Evolutionary conservation across 2,113 vertebrate genomes (phyloP), one percentile per base, ranked within the genome.

Genomic region (Urocynchramus pylzowi): DNA sequence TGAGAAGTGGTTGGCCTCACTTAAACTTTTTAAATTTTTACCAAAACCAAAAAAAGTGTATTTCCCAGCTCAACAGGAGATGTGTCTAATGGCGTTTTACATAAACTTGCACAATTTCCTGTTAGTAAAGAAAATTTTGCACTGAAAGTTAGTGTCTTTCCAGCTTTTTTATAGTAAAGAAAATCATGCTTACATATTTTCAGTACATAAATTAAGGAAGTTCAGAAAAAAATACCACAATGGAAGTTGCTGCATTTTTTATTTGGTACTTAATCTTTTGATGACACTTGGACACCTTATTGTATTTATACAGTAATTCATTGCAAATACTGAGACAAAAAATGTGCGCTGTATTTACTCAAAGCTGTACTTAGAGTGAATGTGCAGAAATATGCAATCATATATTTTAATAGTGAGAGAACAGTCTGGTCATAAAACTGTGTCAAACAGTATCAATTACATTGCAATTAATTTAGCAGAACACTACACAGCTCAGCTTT

Each of bases 381-480:
- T 42, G 13, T 53, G n/a, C 19, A 90, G 65, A 87, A 94, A 89
- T 89, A 76, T 3, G 11, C 73, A 78, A 68, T 50, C 60, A 19
- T 13, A 5, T 81, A 69, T 96, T 96, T 89, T 81, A 89, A 76
- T 42, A 56, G 30, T 42, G 31, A 52, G 47, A 87, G 77, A 75
- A 63, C 47, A 67, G 27, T 41, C 56, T 83, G 44, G 42, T 82
- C 80, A 89, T 77, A 90, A 89, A 97, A 95, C 76, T 93, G 63
- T 91, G 56, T 96, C 94, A 96, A 90, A 85, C 76, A 84, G 31
- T 82, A 94, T 87, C 64, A 94, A 87, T 97, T 94, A 82, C 68
- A 52, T 42, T 76, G 68, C 87, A 88, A 93, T 97, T 95, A 92
- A 96, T 93, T 96, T 96, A 94, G 76, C 41, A 6, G 89, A 95